Conservation (phyloP, 2,888 invertebrate species). For the Taenaris catops region DNA sequence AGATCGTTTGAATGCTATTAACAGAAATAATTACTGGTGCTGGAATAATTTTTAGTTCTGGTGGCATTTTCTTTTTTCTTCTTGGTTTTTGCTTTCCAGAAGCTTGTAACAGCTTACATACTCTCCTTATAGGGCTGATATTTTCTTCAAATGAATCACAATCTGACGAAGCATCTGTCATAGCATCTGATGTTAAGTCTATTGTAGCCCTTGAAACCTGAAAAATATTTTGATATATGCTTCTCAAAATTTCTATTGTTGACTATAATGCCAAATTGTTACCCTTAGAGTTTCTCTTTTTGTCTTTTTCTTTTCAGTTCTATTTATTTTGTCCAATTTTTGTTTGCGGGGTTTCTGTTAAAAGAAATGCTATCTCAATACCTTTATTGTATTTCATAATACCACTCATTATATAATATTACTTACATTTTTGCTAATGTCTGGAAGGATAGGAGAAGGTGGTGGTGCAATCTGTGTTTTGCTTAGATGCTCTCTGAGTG, state of each 20-base stretch:
- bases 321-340: conserved; percentile 61
- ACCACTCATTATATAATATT: no score
- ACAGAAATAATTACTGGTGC: conserved; percentile 47
- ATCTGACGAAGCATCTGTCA: conserved; percentile 82
- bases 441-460: conserved; percentile 83
- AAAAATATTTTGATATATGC: conserved; percentile 18
- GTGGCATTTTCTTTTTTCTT: conserved; percentile 75
- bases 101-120: conserved; percentile 59
- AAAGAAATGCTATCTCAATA: no score
- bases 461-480: conserved; percentile 81
- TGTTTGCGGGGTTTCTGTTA: conserved; percentile 53
- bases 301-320: conserved; percentile 63
- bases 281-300: conserved; percentile 81
- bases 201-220: conserved; percentile 80
- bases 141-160: conserved; percentile 74
- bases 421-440: conserved; percentile 49
- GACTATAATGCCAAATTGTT: conserved; percentile 20
- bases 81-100: conserved; percentile 55
- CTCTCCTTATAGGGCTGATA: conserved; percentile 63
- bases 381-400: no score
- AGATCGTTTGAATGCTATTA: background rate
- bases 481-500: conserved; percentile 71
- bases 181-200: conserved; percentile 83
- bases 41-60: conserved; percentile 69
- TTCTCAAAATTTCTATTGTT: background rate